Conservation (phyloP, 2,113 vertebrate species). For the Isurus oxyrinchus region DNA sequence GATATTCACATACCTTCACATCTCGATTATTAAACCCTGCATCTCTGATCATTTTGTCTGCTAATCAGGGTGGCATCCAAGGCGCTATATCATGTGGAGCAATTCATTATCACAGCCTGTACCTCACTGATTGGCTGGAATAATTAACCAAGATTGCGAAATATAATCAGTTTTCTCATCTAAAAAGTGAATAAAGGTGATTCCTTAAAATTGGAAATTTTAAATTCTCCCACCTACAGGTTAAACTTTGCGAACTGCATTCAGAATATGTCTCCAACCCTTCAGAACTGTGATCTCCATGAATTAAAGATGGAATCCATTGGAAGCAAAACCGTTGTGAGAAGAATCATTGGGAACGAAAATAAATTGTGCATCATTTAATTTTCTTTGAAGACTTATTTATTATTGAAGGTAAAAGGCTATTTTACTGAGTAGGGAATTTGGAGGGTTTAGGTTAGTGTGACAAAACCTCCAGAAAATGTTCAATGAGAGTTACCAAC, state of each 20-base stretch:
- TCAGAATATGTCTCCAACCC: neutral
- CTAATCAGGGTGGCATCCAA: neutral
- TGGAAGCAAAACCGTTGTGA: neutral
- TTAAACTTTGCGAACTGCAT: neutral
- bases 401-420: neutral
- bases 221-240: neutral
- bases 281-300: neutral
- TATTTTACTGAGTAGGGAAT: no score
- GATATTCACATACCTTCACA: neutral
- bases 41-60: neutral
- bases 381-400: neutral
- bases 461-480: neutral
- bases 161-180: neutral
- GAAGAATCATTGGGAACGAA: neutral
- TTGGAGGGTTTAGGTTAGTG: neutral
- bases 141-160: neutral
- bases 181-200: neutral
- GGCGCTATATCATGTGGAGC: neutral
- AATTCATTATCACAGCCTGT: neutral
- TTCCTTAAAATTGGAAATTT: neutral
- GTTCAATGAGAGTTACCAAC: neutral
- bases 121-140: neutral
- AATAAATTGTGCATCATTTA: neutral
- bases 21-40: neutral
- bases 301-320: neutral